Percentiles rank a stretch among this genome's conserved stretches.
Conservation (phyloP, 1,140 invertebrate genomes). For the Sesamia nonagrioides region DNA sequence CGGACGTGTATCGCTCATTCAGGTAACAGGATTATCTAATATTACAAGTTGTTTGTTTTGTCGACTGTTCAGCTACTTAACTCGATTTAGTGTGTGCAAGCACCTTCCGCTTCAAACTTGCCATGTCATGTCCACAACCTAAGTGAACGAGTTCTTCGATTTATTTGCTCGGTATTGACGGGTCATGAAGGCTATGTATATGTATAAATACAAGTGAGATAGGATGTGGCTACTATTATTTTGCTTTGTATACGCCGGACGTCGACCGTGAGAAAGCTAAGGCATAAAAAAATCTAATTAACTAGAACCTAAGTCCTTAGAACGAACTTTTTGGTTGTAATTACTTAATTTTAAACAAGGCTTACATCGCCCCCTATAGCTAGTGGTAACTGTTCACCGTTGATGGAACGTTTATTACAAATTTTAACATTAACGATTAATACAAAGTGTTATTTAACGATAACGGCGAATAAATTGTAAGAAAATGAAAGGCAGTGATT, state of each 20-base stretch:
- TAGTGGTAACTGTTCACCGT: conserved; percentile 87
- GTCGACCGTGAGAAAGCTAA: conserved; percentile 57
- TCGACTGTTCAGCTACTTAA: conserved; percentile 55
- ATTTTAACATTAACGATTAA: conserved; percentile 79
- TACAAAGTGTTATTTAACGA: conserved; percentile 71
- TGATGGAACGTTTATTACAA: conserved; percentile 84
- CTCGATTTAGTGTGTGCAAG: conserved; percentile 34
- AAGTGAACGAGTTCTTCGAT: not conserved
- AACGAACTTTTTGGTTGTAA: conserved; percentile 87
- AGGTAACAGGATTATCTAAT: conserved; percentile 82
- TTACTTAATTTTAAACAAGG: conserved; percentile 80
- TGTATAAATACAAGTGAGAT: conserved; percentile 15
- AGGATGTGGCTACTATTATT: conserved; percentile 15
- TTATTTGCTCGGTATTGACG: conserved; percentile 8
- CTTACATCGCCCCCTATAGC: conserved; percentile 72
- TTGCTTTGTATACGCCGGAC: conserved; percentile 41
- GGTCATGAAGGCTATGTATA: conserved; percentile 8
- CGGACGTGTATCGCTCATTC: conserved; percentile 82
- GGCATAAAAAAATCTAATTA: conserved; percentile 60
- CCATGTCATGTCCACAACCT: conserved; percentile 35
- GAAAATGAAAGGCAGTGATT: conserved; percentile 73
- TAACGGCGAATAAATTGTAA: conserved; percentile 75
- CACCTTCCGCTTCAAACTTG: conserved; percentile 32
- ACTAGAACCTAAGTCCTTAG: conserved; percentile 86
- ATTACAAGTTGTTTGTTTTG: conserved; percentile 64